Evolutionary conservation across 2,888 invertebrate species (phyloP).

Genomic region (Drosophila helvetica): DNA sequence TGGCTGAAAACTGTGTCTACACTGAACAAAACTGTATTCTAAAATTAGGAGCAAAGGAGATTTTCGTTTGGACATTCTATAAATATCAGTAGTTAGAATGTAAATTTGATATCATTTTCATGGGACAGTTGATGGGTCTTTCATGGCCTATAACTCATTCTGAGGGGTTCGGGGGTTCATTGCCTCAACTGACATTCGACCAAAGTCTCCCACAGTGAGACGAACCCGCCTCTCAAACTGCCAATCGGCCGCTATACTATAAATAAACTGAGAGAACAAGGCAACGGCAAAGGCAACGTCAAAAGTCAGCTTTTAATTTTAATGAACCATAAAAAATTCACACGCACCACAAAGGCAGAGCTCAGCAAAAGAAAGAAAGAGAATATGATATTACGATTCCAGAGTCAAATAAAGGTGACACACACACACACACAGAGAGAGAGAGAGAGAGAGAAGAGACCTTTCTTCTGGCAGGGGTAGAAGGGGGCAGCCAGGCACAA

Average conservation of each 20-base stretch:
- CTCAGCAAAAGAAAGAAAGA: conserved; percentile 34
- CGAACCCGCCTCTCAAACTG: conserved; percentile 52
- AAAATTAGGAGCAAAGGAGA: no score
- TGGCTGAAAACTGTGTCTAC: neutral
- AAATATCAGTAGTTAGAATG: no score
- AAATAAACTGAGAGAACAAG: conserved; percentile 51
- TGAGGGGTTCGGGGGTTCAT: conserved; percentile 16
- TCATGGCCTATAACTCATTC: neutral
- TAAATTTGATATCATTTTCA: neutral
- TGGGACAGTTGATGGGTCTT: neutral
- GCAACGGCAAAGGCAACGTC: conserved; percentile 22
- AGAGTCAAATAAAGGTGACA: conserved; percentile 57
- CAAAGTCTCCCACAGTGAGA: conserved; percentile 32
- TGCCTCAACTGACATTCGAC: conserved; percentile 32
- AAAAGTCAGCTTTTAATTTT: conserved; percentile 68
- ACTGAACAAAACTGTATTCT: neutral
- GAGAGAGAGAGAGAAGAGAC: conserved; percentile 11
- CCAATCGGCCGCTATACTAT: conserved; percentile 59
- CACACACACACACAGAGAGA: neutral
- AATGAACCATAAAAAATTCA: conserved; percentile 80
- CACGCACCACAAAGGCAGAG: conserved; percentile 59
- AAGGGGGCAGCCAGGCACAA: conserved; percentile 16
- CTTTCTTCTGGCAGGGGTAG: conserved; percentile 31
- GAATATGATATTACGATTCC: conserved; percentile 53
- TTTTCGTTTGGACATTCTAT: no score